A percentile compares a stretch with the other conserved stretches of the same genome.
Conservation (phyloP, 2,113 vertebrate species). For the Oostethus manadensis region DNA sequence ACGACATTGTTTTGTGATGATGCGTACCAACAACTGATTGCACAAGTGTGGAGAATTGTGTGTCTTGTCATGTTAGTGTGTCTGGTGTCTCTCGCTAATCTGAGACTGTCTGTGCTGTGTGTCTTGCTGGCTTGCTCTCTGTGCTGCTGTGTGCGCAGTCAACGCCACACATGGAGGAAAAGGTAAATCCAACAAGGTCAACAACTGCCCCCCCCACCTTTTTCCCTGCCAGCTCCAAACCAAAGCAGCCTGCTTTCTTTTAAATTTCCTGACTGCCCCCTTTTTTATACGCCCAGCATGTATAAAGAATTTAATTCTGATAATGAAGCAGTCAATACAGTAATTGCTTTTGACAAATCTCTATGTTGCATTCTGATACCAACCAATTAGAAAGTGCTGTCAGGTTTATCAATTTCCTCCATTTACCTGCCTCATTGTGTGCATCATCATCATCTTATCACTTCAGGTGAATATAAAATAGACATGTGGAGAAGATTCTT, state of each 20-base stretch:
- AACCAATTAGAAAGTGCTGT: not conserved
- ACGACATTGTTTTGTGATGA: not conserved
- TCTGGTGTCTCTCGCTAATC: constrained; percentile 59
- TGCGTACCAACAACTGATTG: not conserved
- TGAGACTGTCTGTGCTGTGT: constrained; percentile 79
- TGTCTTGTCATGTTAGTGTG: constrained; percentile 35
- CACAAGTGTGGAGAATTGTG: not conserved
- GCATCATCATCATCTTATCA: not conserved
- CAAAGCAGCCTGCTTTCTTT: constrained; percentile 26
- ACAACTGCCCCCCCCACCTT: not conserved
- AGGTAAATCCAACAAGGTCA: constrained; percentile 80
- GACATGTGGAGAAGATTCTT: not conserved
- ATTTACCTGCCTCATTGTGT: constrained; percentile 3
- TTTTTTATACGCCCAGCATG: not conserved
- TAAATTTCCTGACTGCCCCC: constrained; percentile 10
- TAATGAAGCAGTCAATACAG: not conserved
- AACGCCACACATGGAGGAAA: constrained; percentile 95
- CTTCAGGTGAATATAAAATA: not conserved
- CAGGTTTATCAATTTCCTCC: not conserved
- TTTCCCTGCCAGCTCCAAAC: not conserved
- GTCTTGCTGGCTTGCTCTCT: constrained; percentile 77
- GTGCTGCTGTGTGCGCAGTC: constrained; percentile 82
- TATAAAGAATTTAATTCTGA: no score
- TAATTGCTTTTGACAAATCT: constrained; percentile 6
- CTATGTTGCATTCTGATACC: not conserved